These are phyloP conservation scores for Periphyllus acericola DNA, from an alignment of 2,888 invertebrate species.

Conservation along the genomic window DNA sequence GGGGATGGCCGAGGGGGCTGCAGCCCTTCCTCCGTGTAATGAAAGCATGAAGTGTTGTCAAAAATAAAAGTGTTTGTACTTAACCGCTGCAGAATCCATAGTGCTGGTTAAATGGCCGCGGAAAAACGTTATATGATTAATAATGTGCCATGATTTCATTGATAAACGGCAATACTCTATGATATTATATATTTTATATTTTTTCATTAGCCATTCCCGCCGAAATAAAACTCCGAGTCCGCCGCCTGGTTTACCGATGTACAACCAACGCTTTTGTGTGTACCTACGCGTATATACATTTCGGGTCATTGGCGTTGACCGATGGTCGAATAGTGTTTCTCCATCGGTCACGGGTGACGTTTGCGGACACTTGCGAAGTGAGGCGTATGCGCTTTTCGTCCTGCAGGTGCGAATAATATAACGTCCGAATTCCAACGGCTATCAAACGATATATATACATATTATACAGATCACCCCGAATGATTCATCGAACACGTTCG, in stretches of 20 bases:
- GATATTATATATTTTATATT: too few relatives aligned
- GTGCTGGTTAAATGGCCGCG: too few relatives aligned
- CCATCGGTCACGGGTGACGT: conserved; percentile 34
- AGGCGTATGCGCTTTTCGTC: neutral
- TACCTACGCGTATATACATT: neutral
- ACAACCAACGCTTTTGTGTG: neutral
- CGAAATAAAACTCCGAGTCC: too few relatives aligned
- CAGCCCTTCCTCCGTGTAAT: neutral
- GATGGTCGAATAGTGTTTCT: conserved; percentile 23
- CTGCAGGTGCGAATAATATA: neutral
- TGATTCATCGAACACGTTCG: conserved; percentile 8
- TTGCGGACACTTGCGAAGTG: neutral
- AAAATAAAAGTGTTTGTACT: too few relatives aligned
- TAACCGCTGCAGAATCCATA: too few relatives aligned
- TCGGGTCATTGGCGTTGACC: conserved; percentile 31
- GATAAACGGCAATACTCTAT: too few relatives aligned
- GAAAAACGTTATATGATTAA: too few relatives aligned
- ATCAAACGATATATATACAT: neutral
- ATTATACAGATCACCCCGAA: neutral
- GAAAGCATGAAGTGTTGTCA: too few relatives aligned
- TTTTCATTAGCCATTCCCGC: too few relatives aligned
- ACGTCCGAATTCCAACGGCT: conserved; percentile 19
- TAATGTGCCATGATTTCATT: too few relatives aligned
- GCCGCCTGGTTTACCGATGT: neutral
- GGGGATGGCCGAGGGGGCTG: neutral